Conservation (phyloP, 2,888 invertebrate genomes). For the Linnaemya tessellans region DNA sequence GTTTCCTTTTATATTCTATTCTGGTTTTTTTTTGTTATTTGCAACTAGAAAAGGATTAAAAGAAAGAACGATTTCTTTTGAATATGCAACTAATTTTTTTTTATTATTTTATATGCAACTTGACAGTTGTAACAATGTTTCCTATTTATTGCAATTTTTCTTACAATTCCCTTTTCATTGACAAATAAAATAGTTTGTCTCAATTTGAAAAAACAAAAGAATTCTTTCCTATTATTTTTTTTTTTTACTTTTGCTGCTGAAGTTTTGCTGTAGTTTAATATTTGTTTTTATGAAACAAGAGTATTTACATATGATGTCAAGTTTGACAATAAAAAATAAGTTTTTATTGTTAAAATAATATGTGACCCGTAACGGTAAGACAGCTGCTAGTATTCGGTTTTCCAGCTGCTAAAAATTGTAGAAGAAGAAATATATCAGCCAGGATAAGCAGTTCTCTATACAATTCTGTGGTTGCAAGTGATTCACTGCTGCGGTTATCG, state of each 20-base stretch:
- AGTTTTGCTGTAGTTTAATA: slow-evolving; percentile 10
- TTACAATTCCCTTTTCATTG: slow-evolving; percentile 26
- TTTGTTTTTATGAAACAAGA: not conserved
- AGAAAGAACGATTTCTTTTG: slow-evolving; percentile 4
- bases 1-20: slow-evolving; percentile 33
- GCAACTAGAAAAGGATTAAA: not conserved
- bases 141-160: slow-evolving; percentile 39
- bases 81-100: slow-evolving; percentile 4
- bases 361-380: not conserved
- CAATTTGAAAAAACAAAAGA: slow-evolving; percentile 32
- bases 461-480: no score
- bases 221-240: not conserved
- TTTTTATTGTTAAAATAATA: not conserved
- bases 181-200: slow-evolving; percentile 42
- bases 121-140: slow-evolving; percentile 56
- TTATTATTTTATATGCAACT: slow-evolving; percentile 35
- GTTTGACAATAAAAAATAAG: slow-evolving; percentile 15
- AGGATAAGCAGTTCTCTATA: no score
- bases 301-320: slow-evolving; percentile 22
- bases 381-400: not conserved
- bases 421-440: not conserved
- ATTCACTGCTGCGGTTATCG: no score
- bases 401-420: not conserved
- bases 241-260: slow-evolving; percentile 1
- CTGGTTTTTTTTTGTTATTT: not conserved